Conservation (phyloP, 2,888 invertebrate genomes). For the Sminthurides aquaticus region DNA sequence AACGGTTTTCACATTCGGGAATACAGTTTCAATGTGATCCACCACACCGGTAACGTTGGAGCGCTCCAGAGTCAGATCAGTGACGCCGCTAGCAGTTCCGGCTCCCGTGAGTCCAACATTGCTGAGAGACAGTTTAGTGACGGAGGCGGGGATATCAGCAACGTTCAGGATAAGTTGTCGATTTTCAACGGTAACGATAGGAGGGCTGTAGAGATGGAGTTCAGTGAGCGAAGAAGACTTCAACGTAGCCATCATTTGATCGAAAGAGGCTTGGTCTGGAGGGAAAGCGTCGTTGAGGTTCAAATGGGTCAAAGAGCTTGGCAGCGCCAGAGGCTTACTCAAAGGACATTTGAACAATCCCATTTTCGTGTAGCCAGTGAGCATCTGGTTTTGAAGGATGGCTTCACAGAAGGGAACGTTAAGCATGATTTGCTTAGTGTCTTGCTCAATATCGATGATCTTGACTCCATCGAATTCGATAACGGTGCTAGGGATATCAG, state of each 20-base stretch:
- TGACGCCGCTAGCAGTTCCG: not conserved
- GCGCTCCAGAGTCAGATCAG: not conserved
- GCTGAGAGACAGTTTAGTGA: not conserved
- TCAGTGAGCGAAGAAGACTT: not conserved
- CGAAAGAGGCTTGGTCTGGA: not conserved
- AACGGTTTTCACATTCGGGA: not conserved
- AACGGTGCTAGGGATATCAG: not conserved
- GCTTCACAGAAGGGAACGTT: not conserved
- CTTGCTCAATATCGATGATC: not conserved
- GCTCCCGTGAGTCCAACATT: not conserved
- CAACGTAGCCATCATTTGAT: not conserved
- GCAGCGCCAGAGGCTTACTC: not conserved
- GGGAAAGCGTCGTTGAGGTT: constrained; percentile 1
- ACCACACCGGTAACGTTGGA: not conserved
- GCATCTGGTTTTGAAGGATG: not conserved
- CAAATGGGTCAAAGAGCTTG: not conserved
- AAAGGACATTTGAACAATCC: not conserved
- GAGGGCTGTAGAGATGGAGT: not conserved
- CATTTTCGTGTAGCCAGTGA: not conserved
- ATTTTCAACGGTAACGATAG: not conserved
- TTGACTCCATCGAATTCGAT: constrained; percentile 1
- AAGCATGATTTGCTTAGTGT: not conserved
- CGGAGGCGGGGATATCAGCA: not conserved
- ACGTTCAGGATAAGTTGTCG: not conserved
- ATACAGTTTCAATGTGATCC: not conserved